These are phyloP conservation scores for Andrena minutula DNA, from an alignment of 2,888 invertebrate species.

Conservation along the genomic window DNA sequence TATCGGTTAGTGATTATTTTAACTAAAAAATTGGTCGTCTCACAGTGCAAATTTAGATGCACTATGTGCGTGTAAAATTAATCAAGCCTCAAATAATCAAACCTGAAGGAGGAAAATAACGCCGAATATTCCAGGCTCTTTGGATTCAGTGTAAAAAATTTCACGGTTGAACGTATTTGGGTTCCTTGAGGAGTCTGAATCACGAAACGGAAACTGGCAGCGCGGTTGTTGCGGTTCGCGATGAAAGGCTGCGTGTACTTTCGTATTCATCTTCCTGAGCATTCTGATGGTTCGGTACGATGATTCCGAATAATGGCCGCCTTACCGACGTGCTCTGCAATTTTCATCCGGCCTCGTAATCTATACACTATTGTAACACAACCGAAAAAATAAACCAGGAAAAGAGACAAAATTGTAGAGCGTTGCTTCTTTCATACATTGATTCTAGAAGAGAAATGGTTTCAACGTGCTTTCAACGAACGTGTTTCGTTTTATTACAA, in stretches of 20 bases:
- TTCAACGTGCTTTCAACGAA: slow-evolving; percentile 1
- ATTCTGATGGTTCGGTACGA: slow-evolving; percentile 47
- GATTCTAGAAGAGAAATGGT: slow-evolving; percentile 26
- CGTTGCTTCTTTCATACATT: slow-evolving; percentile 26
- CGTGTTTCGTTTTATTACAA: not conserved
- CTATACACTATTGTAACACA: slow-evolving; percentile 42
- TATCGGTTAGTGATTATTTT: too few species aligned
- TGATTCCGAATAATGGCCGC: slow-evolving; percentile 53
- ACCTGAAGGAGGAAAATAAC: too few species aligned
- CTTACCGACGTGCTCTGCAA: slow-evolving; percentile 39
- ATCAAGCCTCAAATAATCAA: too few species aligned
- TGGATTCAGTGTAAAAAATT: slow-evolving; percentile 3
- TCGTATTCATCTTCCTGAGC: slow-evolving; percentile 48
- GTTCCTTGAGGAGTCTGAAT: slow-evolving; percentile 26
- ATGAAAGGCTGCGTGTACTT: slow-evolving; percentile 41
- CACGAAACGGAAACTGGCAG: slow-evolving; percentile 30
- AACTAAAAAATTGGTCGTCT: too few species aligned
- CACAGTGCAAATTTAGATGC: too few species aligned
- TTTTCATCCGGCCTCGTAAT: slow-evolving; percentile 46
- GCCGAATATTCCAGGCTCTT: not conserved
- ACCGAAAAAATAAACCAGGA: slow-evolving; percentile 9
- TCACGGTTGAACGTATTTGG: not conserved
- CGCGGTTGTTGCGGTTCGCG: slow-evolving; percentile 50
- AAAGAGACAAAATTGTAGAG: slow-evolving; percentile 29
- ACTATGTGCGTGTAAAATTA: too few species aligned